Conservation (phyloP, 2,888 invertebrate species). For the Ashinkailepas kermadecensis region DNA sequence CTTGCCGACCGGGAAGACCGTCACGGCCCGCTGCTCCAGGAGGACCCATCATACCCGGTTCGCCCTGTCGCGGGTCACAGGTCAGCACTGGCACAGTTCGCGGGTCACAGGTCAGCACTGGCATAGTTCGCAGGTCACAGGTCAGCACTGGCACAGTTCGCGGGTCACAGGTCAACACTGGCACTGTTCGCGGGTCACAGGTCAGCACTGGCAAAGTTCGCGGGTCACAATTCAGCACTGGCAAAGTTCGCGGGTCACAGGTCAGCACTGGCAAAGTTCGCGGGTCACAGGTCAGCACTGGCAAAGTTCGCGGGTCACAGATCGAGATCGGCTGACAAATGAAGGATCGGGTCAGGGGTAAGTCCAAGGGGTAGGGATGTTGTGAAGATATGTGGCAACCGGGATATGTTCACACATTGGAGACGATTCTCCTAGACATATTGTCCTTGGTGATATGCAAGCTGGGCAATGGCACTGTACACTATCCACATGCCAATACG, state of each 20-base stretch:
- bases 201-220: slow-evolving; percentile 32
- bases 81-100: slow-evolving; percentile 32
- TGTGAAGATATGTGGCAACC: no score
- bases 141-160: slow-evolving; percentile 32
- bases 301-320: no score
- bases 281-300: background rate
- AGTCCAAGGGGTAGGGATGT: no score
- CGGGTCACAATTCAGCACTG: background rate
- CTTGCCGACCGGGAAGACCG: slow-evolving; percentile 35
- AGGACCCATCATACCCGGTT: slow-evolving; percentile 24
- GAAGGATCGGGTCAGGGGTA: no score
- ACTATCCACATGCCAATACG: no score
- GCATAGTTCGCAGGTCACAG: background rate
- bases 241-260: background rate
- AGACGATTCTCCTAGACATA: no score
- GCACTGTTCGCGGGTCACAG: background rate
- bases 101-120: background rate
- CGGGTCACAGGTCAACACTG: background rate
- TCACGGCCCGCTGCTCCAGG: slow-evolving; percentile 34
- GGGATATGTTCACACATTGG: no score
- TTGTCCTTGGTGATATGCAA: no score
- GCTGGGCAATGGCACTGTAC: no score
- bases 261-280: slow-evolving; percentile 32
- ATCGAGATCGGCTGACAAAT: no score
- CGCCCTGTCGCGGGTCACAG: slow-evolving; percentile 29